These are phyloP conservation scores for Lepidotrigona ventralis DNA, from an alignment of 1,140 invertebrate species.

Conservation along the genomic window DNA sequence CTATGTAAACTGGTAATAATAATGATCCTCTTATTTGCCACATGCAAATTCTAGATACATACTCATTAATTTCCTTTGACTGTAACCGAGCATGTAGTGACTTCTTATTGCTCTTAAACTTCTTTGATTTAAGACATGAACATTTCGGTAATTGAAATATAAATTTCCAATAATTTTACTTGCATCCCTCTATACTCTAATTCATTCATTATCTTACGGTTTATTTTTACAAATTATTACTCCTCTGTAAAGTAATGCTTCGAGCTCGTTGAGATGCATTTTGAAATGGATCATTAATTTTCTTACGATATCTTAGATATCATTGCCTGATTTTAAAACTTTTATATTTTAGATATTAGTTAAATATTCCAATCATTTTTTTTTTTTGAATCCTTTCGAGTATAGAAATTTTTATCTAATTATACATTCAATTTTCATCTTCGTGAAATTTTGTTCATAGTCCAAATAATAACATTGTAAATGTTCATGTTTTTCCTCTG, in stretches of 20 bases:
- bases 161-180: background rate
- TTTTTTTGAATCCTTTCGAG: background rate
- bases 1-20: slow-evolving; percentile 60
- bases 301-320: background rate
- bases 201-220: no score
- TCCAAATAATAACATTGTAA: no score
- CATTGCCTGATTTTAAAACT: background rate
- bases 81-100: background rate
- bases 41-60: slow-evolving; percentile 47
- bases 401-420: background rate
- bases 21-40: slow-evolving; percentile 51
- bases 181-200: background rate
- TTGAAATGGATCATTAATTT: background rate
- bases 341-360: background rate
- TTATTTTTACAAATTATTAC: background rate
- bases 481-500: background rate
- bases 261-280: background rate
- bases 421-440: background rate
- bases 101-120: background rate
- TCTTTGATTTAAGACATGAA: background rate
- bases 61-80: background rate
- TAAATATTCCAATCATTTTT: background rate
- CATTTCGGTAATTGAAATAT: background rate
- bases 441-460: background rate
- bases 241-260: background rate